Evolutionary conservation across 2,888 invertebrate species (phyloP).

Genomic region (Altica lythri): DNA sequence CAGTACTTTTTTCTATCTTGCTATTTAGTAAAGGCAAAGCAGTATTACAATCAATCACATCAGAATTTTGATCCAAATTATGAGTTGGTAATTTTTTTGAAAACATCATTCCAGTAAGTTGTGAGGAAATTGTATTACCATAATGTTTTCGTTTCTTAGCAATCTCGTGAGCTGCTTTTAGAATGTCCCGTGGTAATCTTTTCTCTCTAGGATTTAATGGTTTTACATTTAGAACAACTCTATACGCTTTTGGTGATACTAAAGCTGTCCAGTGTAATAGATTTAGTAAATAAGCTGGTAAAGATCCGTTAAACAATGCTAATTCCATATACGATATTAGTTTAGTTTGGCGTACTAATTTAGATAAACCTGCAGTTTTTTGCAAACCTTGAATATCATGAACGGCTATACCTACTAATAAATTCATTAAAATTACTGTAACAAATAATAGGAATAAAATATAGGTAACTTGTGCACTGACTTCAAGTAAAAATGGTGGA

Average conservation of each 20-base stretch:
- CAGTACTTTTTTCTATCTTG: slow-evolving; percentile 70
- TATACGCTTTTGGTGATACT: slow-evolving; percentile 79
- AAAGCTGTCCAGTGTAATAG: slow-evolving; percentile 77
- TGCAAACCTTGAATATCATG: slow-evolving; percentile 86
- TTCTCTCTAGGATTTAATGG: slow-evolving; percentile 84
- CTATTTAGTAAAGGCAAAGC: slow-evolving; percentile 65
- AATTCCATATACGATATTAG: slow-evolving; percentile 85
- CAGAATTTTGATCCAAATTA: slow-evolving; percentile 56
- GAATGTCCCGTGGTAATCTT: slow-evolving; percentile 76
- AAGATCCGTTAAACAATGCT: slow-evolving; percentile 77
- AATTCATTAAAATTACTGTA: slow-evolving; percentile 84
- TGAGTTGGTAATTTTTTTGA: slow-evolving; percentile 70
- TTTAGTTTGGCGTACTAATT: slow-evolving; percentile 82
- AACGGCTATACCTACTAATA: slow-evolving; percentile 84
- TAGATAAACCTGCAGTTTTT: slow-evolving; percentile 83
- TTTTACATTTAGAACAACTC: slow-evolving; percentile 81
- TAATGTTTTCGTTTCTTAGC: slow-evolving; percentile 76
- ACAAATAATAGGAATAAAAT: slow-evolving; percentile 81
- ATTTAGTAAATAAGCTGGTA: slow-evolving; percentile 75
- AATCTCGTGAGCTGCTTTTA: slow-evolving; percentile 80
- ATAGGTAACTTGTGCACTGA: slow-evolving; percentile 82
- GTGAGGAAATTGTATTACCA: slow-evolving; percentile 70
- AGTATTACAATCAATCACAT: slow-evolving; percentile 55
- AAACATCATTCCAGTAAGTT: slow-evolving; percentile 66
- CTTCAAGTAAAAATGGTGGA: slow-evolving; percentile 75